Evolutionary conservation across 2,113 vertebrate species (phyloP).

Genomic region (Turnix velox): DNA sequence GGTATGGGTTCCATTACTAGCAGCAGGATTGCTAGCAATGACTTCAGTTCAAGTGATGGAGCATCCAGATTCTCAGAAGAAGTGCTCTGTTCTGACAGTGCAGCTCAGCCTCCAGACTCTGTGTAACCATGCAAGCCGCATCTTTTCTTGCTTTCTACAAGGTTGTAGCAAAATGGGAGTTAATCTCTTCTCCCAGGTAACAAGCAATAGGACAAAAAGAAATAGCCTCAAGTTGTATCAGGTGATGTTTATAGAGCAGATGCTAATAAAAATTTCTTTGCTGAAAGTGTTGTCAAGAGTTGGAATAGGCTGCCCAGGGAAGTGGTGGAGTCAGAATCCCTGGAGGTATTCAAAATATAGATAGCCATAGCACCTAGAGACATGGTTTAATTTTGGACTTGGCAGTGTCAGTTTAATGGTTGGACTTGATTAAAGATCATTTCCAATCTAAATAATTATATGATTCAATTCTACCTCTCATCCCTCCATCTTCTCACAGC

Average conservation of each 20-base stretch:
- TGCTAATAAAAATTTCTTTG: neutral
- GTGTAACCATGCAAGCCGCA: neutral
- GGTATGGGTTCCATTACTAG: neutral
- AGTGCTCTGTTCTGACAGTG: neutral
- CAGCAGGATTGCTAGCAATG: neutral
- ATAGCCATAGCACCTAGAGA: neutral
- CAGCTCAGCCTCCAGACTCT: neutral
- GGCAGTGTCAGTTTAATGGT: neutral
- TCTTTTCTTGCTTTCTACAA: neutral
- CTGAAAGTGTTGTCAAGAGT: neutral
- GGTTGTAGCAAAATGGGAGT: neutral
- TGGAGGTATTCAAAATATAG: neutral
- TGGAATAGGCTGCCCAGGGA: neutral
- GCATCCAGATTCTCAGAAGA: neutral
- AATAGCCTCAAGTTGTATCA: neutral
- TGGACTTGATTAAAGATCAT: neutral
- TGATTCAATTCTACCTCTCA: neutral
- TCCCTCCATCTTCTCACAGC: neutral
- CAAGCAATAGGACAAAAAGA: neutral
- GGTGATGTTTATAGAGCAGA: neutral
- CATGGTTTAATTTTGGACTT: neutral
- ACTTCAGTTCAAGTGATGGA: neutral
- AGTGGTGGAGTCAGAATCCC: neutral
- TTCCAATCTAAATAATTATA: neutral
- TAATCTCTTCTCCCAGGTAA: neutral